Base-by-base conservation (phyloP, 2,888 invertebrate species). In the Sisyra nigra region DNA sequence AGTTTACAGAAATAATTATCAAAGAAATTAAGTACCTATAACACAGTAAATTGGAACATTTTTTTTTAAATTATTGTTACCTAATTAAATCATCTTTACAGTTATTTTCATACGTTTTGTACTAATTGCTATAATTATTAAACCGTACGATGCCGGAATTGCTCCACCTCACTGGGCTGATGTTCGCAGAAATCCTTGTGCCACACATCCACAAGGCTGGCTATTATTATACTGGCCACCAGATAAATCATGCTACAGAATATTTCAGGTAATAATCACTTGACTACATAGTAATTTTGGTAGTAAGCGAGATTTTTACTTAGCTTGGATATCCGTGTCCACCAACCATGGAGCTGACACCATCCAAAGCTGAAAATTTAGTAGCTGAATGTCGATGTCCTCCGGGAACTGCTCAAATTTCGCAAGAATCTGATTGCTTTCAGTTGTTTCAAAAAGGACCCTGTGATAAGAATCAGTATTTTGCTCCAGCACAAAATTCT, bases 131-230 rank as follows among this genome's bases (percentile, higher is more conserved):
- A 35, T 35, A 35, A 35, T 35, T 35, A 15, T 35, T 13, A 7
- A 13, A 15, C 10, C 35, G 17, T 13, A 13, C n/a, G 61, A 65
- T 34, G 70, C 70, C 10, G 79, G 80, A 1, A 79, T 87, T 47
- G 69, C 83, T 51, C 80, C 87, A 30, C 88, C 88, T 1, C 84
- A 85, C 8, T 88, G 88, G 88, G 86, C 85, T 41, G 79, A 88
- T 57, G 80, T 84, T 1, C 68, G 72, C 48, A 69, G 74, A 52
- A 88, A 88, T 60, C 88, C 88, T 0, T 88, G 88, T 52, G 85
- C 87, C 3, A 66, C 73, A 2, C 75, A 80, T 58, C 79, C 84
- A 0, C 71, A 80, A 47, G 87, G 87, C 38, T 88, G 88, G 88
- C 84, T 87, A 54, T 69, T 86, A 56, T 69, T 88, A 44, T 86